Evolutionary conservation across 2,888 invertebrate genomes (phyloP).

Genomic region (Ophioninae sp.): DNA sequence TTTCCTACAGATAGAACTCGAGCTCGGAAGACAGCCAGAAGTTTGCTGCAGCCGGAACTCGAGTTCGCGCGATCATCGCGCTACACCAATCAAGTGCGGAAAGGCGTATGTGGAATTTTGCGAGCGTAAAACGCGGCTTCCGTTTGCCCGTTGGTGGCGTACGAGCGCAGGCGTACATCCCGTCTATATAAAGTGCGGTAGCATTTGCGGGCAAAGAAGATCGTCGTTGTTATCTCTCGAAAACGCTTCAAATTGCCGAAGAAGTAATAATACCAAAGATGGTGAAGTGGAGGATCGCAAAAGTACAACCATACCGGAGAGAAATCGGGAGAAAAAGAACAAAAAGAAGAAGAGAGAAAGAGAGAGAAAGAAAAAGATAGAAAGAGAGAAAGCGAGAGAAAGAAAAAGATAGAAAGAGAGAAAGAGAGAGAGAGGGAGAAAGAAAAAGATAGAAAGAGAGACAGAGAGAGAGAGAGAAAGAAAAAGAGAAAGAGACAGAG

Average conservation of each 20-base stretch:
- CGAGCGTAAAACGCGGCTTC: background rate
- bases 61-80: background rate
- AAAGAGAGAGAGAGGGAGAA: conserved; percentile 17
- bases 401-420: background rate
- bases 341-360: background rate
- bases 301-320: conserved; percentile 38
- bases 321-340: background rate
- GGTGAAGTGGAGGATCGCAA: conserved; percentile 44
- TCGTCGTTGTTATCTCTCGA: conserved; percentile 60
- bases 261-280: conserved; percentile 55
- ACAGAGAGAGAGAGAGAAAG: background rate
- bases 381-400: conserved; percentile 14
- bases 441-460: conserved; percentile 1
- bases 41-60: background rate
- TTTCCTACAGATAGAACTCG: background rate
- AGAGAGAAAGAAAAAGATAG: background rate
- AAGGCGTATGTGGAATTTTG: conserved; percentile 14
- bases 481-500: background rate
- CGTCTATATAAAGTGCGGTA: conserved; percentile 30
- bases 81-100: conserved; percentile 5
- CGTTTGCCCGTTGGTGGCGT: background rate
- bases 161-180: conserved; percentile 5
- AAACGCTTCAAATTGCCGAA: conserved; percentile 62
- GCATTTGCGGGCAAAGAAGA: conserved; percentile 41
- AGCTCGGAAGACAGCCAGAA: background rate